Percentiles rank a stretch among this genome's conserved stretches.
phyloP scores from a whole-genome alignment of 2,113 vertebrate genomes.

The Petroica traversi region DNA sequence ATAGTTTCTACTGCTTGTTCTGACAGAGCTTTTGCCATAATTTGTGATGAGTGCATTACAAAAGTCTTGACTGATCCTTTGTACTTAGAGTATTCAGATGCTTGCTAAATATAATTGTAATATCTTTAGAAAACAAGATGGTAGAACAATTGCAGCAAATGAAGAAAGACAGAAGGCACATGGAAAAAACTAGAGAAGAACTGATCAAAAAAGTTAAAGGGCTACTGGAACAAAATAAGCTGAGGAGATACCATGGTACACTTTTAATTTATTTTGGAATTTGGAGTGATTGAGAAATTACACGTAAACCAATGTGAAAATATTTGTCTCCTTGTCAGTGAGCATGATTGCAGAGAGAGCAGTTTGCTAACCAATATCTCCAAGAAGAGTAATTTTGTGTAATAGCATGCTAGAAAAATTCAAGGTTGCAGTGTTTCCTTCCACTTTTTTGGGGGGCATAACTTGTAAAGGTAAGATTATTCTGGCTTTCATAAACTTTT shows the following conservation, averaged over 20 bases:
- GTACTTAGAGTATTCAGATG: background rate
- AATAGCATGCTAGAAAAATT: background rate
- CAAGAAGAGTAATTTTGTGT: background rate
- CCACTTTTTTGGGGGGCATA: background rate
- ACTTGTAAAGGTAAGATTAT: background rate
- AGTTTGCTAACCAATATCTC: background rate
- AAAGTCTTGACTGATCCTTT: background rate
- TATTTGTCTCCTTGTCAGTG: background rate
- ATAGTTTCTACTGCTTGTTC: background rate
- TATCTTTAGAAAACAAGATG: slow-evolving; percentile 77
- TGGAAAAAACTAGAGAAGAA: slow-evolving; percentile 84
- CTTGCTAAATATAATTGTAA: slow-evolving; percentile 32
- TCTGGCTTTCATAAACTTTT: background rate
- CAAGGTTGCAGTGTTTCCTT: background rate
- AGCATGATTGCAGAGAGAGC: background rate
- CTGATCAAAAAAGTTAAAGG: slow-evolving; percentile 81
- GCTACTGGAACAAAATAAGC: slow-evolving; percentile 80
- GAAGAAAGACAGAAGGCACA: slow-evolving; percentile 79
- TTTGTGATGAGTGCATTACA: background rate
- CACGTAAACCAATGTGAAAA: background rate
- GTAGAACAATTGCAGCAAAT: slow-evolving; percentile 78
- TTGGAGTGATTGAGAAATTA: slow-evolving; percentile 19
- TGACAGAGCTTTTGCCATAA: background rate
- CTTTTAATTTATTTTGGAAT: slow-evolving; percentile 5
- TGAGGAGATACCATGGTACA: slow-evolving; percentile 80